A percentile compares a stretch with the other conserved stretches of the same genome.
These are phyloP conservation scores for Bos indicus DNA, from an alignment of 2,113 vertebrate species.

Conservation along the genomic window DNA sequence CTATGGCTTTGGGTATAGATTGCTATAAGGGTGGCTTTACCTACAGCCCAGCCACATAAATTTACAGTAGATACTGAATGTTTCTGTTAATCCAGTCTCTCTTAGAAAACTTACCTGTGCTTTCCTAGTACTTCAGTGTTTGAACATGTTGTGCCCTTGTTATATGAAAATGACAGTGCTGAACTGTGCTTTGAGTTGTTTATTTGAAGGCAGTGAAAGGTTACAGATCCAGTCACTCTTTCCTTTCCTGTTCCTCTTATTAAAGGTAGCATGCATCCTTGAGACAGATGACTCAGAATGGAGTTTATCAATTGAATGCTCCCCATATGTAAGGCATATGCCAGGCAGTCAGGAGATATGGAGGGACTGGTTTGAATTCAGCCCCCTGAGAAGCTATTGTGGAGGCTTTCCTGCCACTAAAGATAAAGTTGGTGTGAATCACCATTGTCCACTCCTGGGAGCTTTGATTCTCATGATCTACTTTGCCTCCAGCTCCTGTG, in stretches of 20 bases:
- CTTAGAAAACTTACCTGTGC: not conserved
- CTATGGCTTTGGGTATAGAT: not conserved
- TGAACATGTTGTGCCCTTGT: constrained; percentile 49
- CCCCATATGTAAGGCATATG: not conserved
- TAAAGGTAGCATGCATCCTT: not conserved
- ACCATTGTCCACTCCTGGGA: not conserved
- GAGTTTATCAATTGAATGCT: not conserved
- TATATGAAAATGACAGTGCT: constrained; percentile 45
- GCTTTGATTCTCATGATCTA: not conserved
- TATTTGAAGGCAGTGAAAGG: constrained; percentile 33
- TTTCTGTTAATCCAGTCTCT: not conserved
- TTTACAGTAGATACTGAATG: not conserved
- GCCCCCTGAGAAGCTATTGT: not conserved
- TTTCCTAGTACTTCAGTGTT: not conserved
- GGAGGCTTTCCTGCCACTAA: not conserved
- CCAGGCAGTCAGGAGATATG: not conserved
- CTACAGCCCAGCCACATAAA: not conserved
- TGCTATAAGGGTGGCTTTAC: not conserved
- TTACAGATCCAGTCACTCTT: constrained; percentile 30
- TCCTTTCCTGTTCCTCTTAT: not conserved
- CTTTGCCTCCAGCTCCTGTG: not conserved
- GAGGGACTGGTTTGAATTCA: not conserved
- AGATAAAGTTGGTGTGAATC: not conserved
- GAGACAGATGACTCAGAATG: not conserved
- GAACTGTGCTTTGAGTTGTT: constrained; percentile 40